Conservation (phyloP, 2,113 vertebrate genomes). For the Clarias batrachus region DNA sequence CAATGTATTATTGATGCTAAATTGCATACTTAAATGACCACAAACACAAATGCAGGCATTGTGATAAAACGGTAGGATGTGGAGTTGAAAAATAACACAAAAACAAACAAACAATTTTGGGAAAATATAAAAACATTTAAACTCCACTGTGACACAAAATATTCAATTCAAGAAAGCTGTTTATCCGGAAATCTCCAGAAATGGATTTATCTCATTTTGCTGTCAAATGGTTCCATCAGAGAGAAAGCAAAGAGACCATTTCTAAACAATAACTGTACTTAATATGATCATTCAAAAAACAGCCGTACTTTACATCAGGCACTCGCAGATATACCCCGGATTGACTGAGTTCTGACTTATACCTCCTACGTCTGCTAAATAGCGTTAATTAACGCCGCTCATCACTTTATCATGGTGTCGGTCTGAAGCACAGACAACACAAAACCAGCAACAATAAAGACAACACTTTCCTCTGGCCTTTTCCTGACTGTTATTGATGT, state of each 20-base stretch:
- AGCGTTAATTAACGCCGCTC: conserved; percentile 43
- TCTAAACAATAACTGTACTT: not conserved
- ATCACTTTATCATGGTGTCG: conserved; percentile 38
- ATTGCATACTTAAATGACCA: too few relatives aligned
- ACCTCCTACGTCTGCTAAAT: conserved; percentile 32
- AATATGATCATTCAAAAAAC: not conserved
- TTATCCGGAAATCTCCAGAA: too few relatives aligned
- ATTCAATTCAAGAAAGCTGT: too few relatives aligned
- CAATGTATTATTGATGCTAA: too few relatives aligned
- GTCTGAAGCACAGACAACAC: conserved; percentile 26
- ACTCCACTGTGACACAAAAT: too few relatives aligned
- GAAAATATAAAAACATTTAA: too few relatives aligned
- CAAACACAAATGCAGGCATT: too few relatives aligned
- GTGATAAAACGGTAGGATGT: too few relatives aligned
- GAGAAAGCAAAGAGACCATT: not conserved
- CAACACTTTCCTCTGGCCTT: conserved; percentile 16
- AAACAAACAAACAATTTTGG: too few relatives aligned
- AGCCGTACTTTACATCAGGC: not conserved
- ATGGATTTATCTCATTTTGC: too few relatives aligned
- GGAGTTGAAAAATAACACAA: too few relatives aligned
- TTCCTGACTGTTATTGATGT: not conserved
- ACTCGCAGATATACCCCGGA: conserved; percentile 25
- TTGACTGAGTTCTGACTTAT: conserved; percentile 30
- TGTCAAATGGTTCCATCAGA: too few relatives aligned
- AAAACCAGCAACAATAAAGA: conserved; percentile 29